phyloP scores from a whole-genome alignment of 2,888 invertebrate species.

The Desoria tigrina region DNA sequence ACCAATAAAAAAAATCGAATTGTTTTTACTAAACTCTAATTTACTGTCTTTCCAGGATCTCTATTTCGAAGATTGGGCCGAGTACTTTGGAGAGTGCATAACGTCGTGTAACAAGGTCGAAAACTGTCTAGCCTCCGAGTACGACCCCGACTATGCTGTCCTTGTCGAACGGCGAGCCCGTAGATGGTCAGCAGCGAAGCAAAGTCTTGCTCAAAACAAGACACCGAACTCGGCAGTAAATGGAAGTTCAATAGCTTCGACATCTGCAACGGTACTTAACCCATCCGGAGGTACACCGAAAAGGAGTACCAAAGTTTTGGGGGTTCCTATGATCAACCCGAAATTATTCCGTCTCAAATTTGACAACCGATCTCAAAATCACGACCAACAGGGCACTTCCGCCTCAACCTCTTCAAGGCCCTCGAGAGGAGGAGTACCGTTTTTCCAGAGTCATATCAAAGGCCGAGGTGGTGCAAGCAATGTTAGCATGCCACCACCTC shows the following conservation, averaged over 20 bases:
- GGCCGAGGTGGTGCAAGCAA: constrained; percentile 6
- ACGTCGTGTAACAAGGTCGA: constrained; percentile 77
- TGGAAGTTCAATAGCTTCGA: background rate
- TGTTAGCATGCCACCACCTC: constrained; percentile 1
- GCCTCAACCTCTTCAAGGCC: constrained; percentile 1
- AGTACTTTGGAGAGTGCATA: constrained; percentile 66
- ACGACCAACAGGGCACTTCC: constrained; percentile 13
- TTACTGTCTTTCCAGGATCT: constrained; percentile 45
- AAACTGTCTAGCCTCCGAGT: constrained; percentile 50
- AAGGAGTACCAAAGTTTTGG: constrained; percentile 26
- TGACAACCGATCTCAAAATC: constrained; percentile 35
- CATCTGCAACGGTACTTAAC: constrained; percentile 8
- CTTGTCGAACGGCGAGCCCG: constrained; percentile 71
- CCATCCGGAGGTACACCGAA: background rate
- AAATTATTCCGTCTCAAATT: constrained; percentile 39
- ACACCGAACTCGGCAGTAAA: background rate
- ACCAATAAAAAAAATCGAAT: constrained; percentile 25
- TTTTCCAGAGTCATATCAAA: constrained; percentile 25
- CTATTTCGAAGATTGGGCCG: constrained; percentile 53
- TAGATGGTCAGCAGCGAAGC: constrained; percentile 70
- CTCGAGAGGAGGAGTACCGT: background rate
- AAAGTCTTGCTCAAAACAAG: constrained; percentile 37
- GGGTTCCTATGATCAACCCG: constrained; percentile 36
- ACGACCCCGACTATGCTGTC: constrained; percentile 70
- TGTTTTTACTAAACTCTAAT: constrained; percentile 21